Evolutionary conservation across 2,797 vertebrate species (phyloP).

Genomic region (Urosaurus nigricauda): DNA sequence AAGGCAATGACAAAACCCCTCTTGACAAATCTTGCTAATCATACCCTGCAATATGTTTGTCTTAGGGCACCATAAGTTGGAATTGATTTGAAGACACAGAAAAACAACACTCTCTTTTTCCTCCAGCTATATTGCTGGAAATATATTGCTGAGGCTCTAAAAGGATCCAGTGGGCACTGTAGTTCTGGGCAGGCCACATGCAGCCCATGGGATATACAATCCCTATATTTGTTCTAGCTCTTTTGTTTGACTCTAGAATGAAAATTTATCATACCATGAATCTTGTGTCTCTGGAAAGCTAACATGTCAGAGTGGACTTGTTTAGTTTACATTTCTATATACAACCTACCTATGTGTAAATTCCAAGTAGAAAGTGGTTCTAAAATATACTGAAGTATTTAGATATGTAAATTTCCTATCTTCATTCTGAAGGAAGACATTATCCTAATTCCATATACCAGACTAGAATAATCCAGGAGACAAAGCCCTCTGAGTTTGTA

Average conservation of each 20-base stretch:
- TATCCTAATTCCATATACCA: background rate
- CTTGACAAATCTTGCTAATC: too few species aligned
- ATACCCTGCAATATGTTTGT: too few species aligned
- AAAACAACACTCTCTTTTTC: too few species aligned
- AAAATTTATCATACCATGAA: background rate
- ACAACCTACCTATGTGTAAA: too few species aligned
- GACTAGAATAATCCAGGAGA: background rate
- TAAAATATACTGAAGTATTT: background rate
- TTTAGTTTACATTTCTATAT: background rate
- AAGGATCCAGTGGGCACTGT: too few species aligned
- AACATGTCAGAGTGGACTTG: background rate
- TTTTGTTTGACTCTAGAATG: background rate
- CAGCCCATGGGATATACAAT: too few species aligned
- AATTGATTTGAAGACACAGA: too few species aligned
- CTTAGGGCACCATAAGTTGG: too few species aligned
- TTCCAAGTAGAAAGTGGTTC: background rate
- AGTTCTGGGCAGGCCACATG: too few species aligned
- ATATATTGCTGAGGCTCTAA: too few species aligned
- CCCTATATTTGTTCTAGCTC: background rate
- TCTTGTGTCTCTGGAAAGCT: background rate
- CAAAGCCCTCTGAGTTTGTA: background rate
- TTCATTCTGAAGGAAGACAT: background rate
- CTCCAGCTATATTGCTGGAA: too few species aligned
- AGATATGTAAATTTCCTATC: background rate
- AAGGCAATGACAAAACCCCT: too few species aligned